Base-by-base conservation (phyloP, 2,797 vertebrate genomes). In the Lemur catta region DNA sequence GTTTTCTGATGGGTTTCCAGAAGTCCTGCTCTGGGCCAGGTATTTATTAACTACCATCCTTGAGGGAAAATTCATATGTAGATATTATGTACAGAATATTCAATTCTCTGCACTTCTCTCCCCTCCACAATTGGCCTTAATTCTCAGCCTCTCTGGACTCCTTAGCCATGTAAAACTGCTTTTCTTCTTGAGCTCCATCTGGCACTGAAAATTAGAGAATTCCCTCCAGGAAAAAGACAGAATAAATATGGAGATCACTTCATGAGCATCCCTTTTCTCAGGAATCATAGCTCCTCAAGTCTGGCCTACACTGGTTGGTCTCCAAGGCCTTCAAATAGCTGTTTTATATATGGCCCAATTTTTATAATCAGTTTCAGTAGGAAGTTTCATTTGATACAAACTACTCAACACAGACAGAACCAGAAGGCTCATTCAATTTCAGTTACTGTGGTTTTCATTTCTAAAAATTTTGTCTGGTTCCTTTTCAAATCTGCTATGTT, bases 101-200 rank as follows among this genome's bases (percentile, higher is more conserved):
- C 55, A 63, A 12, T 75, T 69, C 65, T 81, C 88, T 76, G 20
- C 5, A 80, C 30, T 52, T 65, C 65, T 76, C 52, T 48, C 0
- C 17, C 18, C 69, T 59, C 30, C 9, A 50, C 15, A 11, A 89
- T 46, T 75, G 43, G 48, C 13, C 41, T 88, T 61, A 38, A 33
- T 76, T 79, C 28, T 67, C n/a, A 67, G 59, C 22, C 69, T 82
- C 76, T 78, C 17, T 71, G 18, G 65, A 69, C 26, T 87, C n/a
- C 71, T 84, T 7, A 67, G 33, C 33, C 33, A 82, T 35, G 55
- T 28, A 72, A 89, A 88, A 92, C 33, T 55, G 55, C 22, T 59
- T 89, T 89, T 92, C 86, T 96, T 50, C 52, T 48, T 93, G 65
- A 94, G 18, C 8, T 94, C 52, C 63, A 50, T 67, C n/a, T 4